Evolutionary conservation across 2,888 invertebrate species (phyloP), one percentile per base, ranked within the genome.

Genomic region (Pristionchus fissidentatus): DNA sequence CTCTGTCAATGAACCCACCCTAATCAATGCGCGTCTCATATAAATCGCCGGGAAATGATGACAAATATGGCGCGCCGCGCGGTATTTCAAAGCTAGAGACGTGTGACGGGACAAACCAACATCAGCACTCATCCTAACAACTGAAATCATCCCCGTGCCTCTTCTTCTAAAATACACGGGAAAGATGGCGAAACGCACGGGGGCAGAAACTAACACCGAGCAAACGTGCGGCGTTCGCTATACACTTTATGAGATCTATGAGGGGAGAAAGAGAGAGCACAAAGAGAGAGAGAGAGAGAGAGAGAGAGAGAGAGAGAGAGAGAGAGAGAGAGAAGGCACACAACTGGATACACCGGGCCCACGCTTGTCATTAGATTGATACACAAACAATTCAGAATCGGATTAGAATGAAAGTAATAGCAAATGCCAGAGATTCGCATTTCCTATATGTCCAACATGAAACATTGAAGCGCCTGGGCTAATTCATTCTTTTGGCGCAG

Each of bases 221-320:
- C n/a, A 10, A 10, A 32, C 70, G 70, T 26, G 60, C 29, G 29
- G 13, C 43, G 70, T 38, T 41, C 41, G 43, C 43, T 70, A 70
- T 70, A 43, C 41, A 70, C 70, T 41, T 41, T 38, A 70, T 41
- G 26, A 1, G 13, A 19, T 70, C 60, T 60, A 29, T 29, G 70
- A 43, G 26, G 60, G 32, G n/a, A 70, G 70, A 70, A 35, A 41
- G 43, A n/a, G n/a, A n/a, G n/a, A n/a, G n/a, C n/a, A n/a, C n/a
- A n/a, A n/a, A n/a, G 26, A 70, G 70, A 70, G 70, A 70, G 62
- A 15, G 41, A 26, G n/a, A 70, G 70, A 70, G 70, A 70, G 43
- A 38, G 19, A 70, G 22, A 70, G 70, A n/a, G n/a, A n/a, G n/a
- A n/a, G n/a, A n/a, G n/a, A n/a, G n/a, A n/a, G n/a, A n/a, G n/a